These are phyloP conservation scores for Dryobota labecula DNA, from an alignment of 2,888 invertebrate species.

Conservation along the genomic window DNA sequence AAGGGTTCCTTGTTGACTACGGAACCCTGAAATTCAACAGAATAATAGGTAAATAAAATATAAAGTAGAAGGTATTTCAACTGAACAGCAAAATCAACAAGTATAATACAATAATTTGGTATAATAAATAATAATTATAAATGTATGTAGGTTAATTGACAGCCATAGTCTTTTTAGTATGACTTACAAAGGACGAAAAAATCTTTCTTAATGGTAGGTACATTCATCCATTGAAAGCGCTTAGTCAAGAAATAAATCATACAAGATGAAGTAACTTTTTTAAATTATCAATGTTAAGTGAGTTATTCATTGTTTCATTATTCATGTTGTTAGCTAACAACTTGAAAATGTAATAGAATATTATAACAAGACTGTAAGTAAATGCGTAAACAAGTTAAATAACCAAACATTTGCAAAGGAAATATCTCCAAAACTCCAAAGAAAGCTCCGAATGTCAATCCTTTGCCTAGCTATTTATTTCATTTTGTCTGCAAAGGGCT, in stretches of 20 bases:
- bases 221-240: too few relatives aligned
- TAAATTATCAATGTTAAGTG: background rate
- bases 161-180: background rate
- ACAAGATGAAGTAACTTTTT: background rate
- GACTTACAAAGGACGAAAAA: background rate
- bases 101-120: too few relatives aligned
- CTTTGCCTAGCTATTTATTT: constrained; percentile 50
- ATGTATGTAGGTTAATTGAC: too few relatives aligned
- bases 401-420: constrained; percentile 35
- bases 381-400: constrained; percentile 13
- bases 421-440: constrained; percentile 13
- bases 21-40: too few relatives aligned
- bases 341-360: background rate
- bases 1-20: too few relatives aligned
- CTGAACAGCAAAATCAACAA: too few relatives aligned
- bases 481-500: constrained; percentile 47
- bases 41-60: too few relatives aligned
- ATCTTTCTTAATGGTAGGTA: too few relatives aligned
- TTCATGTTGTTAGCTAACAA: background rate
- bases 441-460: constrained; percentile 39
- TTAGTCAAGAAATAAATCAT: background rate
- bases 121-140: too few relatives aligned
- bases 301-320: background rate
- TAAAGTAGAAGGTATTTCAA: too few relatives aligned
- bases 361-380: constrained; percentile 4